These are phyloP conservation scores for Daktulosphaira vitifoliae DNA, from an alignment of 1,140 invertebrate species.

Conservation along the genomic window DNA sequence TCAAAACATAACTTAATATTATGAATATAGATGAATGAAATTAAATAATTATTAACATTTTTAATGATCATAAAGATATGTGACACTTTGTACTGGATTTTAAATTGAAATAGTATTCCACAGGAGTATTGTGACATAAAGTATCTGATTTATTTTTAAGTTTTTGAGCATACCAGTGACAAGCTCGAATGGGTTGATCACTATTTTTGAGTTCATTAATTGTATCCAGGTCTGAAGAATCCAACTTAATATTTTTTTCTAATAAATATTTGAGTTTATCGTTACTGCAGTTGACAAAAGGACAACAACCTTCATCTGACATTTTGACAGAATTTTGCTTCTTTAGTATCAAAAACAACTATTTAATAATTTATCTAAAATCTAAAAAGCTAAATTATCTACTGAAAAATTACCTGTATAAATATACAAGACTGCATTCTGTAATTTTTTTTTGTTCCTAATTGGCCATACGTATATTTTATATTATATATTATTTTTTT, in stretches of 20 bases:
- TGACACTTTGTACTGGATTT: background rate
- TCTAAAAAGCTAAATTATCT: no score
- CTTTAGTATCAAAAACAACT: background rate
- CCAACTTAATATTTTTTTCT: background rate
- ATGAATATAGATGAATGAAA: no score
- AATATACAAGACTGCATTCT: conserved; percentile 8
- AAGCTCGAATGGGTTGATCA: conserved; percentile 17
- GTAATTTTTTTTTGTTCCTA: conserved; percentile 16
- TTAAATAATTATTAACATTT: no score
- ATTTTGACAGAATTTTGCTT: conserved; percentile 3
- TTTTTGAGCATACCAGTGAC: conserved; percentile 24
- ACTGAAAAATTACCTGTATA: conserved; percentile 1
- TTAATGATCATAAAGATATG: no score
- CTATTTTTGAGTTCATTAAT: conserved; percentile 21
- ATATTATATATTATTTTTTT: conserved; percentile 20
- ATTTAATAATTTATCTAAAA: no score
- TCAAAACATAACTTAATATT: no score
- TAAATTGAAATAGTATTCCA: conserved; percentile 7
- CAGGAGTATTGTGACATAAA: conserved; percentile 1
- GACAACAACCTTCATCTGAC: conserved; percentile 20
- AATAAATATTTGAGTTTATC: conserved; percentile 5
- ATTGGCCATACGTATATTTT: conserved; percentile 2
- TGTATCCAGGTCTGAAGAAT: background rate
- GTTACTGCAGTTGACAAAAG: conserved; percentile 17
- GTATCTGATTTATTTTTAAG: background rate